phyloP scores from a whole-genome alignment of 2,113 vertebrate genomes.

The Gorsachius goisagi region DNA sequence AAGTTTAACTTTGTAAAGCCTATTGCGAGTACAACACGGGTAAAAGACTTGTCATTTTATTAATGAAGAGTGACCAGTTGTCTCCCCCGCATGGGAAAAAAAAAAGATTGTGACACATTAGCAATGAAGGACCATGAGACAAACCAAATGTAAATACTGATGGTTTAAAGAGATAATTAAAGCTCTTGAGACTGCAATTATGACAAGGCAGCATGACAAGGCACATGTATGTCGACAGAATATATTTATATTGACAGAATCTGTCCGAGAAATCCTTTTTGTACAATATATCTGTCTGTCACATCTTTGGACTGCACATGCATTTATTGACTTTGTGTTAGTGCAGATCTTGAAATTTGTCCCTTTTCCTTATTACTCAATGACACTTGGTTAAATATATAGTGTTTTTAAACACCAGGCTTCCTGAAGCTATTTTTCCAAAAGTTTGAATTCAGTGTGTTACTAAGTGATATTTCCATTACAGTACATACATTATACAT shows the following conservation, averaged over 20 bases:
- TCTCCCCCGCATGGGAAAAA: slow-evolving; percentile 69
- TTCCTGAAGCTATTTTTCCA: background rate
- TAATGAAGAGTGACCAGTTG: slow-evolving; percentile 84
- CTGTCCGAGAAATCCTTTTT: slow-evolving; percentile 70
- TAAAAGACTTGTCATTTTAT: slow-evolving; percentile 75
- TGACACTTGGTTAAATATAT: slow-evolving; percentile 50
- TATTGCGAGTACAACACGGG: slow-evolving; percentile 8
- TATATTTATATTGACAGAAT: slow-evolving; percentile 80
- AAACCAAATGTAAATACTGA: slow-evolving; percentile 79
- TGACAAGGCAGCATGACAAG: slow-evolving; percentile 75
- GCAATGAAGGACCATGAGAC: slow-evolving; percentile 75
- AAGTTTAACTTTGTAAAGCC: slow-evolving; percentile 62
- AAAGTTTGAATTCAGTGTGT: background rate
- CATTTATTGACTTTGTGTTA: slow-evolving; percentile 76
- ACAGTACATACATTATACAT: background rate
- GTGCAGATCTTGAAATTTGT: slow-evolving; percentile 34
- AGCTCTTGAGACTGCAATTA: slow-evolving; percentile 83
- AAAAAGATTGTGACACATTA: slow-evolving; percentile 73
- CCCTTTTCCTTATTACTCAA: slow-evolving; percentile 39
- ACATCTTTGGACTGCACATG: slow-evolving; percentile 66
- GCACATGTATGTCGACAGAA: slow-evolving; percentile 75
- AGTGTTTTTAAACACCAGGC: background rate
- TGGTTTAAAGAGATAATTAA: slow-evolving; percentile 85
- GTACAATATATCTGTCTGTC: slow-evolving; percentile 73
- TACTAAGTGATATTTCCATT: background rate